phyloP scores from a whole-genome alignment of 2,888 invertebrate genomes.

The Sisyra terminalis region DNA sequence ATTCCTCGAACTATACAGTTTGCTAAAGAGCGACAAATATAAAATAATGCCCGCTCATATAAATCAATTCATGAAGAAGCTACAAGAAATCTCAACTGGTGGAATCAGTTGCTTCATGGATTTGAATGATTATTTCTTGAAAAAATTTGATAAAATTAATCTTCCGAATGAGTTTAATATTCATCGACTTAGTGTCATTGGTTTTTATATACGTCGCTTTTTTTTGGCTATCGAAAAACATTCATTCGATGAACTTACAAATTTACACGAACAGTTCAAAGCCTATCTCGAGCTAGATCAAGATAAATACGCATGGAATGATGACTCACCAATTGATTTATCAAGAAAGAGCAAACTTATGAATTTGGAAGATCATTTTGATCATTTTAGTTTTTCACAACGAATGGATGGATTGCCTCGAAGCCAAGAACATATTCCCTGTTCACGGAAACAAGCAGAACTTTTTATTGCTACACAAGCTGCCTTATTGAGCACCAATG shows the following conservation, averaged over 20 bases:
- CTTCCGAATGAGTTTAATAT: slow-evolving; percentile 13
- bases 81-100: slow-evolving; percentile 38
- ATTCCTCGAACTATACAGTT: slow-evolving; percentile 44
- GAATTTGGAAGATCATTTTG: background rate
- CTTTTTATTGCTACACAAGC: slow-evolving; percentile 78
- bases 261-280: slow-evolving; percentile 53
- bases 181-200: slow-evolving; percentile 32
- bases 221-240: slow-evolving; percentile 68
- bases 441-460: slow-evolving; percentile 82
- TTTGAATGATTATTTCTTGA: slow-evolving; percentile 33
- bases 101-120: slow-evolving; percentile 42
- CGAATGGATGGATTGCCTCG: slow-evolving; percentile 10
- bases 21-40: slow-evolving; percentile 45
- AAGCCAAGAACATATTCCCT: slow-evolving; percentile 42
- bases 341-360: background rate
- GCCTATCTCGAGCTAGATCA: slow-evolving; percentile 38
- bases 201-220: slow-evolving; percentile 68
- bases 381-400: slow-evolving; percentile 1
- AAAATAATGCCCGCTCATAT: slow-evolving; percentile 37
- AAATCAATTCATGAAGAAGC: slow-evolving; percentile 38
- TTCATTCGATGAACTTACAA: slow-evolving; percentile 66
- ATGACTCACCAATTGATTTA: background rate
- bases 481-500: slow-evolving; percentile 63
- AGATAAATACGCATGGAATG: background rate
- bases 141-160: slow-evolving; percentile 2